These are phyloP conservation scores for Hyperoplus immaculatus DNA, from an alignment of 2,797 vertebrate genomes.

Conservation along the genomic window DNA sequence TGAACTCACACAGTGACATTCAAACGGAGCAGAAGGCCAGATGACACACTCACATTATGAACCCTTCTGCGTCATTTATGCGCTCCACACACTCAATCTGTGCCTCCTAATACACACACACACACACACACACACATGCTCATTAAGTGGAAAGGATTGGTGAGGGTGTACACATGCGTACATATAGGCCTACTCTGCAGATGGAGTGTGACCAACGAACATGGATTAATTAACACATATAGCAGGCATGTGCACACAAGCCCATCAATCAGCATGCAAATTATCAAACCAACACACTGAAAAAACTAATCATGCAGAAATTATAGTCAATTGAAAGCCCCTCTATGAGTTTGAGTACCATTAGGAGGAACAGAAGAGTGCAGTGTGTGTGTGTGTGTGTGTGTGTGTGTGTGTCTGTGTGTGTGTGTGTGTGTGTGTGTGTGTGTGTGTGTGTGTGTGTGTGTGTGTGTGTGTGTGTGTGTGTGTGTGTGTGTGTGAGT, in stretches of 20 bases:
- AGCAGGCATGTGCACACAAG: slow-evolving; percentile 59
- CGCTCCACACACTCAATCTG: slow-evolving; percentile 8
- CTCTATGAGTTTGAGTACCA: slow-evolving; percentile 20
- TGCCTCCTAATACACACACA: background rate
- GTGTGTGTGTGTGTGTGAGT: background rate
- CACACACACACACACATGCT: slow-evolving; percentile 7
- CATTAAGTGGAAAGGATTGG: slow-evolving; percentile 37
- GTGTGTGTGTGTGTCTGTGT: background rate
- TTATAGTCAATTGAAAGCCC: slow-evolving; percentile 27
- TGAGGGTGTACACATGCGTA: background rate
- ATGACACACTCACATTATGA: slow-evolving; percentile 52
- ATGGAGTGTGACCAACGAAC: slow-evolving; percentile 52
- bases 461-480: background rate
- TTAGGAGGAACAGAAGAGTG: slow-evolving; percentile 6
- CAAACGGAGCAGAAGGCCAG: slow-evolving; percentile 59
- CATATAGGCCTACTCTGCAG: slow-evolving; percentile 28
- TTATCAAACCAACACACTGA: slow-evolving; percentile 40
- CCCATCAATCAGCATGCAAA: slow-evolving; percentile 60
- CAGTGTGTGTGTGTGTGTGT: background rate
- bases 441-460: background rate
- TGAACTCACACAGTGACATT: slow-evolving; percentile 64
- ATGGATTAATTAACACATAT: slow-evolving; percentile 68
- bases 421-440: background rate
- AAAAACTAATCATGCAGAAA: slow-evolving; percentile 35
- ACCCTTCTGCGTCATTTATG: slow-evolving; percentile 38